Evolutionary conservation across 2,113 vertebrate genomes (phyloP).

Genomic region (Tylochromis polylepis): DNA sequence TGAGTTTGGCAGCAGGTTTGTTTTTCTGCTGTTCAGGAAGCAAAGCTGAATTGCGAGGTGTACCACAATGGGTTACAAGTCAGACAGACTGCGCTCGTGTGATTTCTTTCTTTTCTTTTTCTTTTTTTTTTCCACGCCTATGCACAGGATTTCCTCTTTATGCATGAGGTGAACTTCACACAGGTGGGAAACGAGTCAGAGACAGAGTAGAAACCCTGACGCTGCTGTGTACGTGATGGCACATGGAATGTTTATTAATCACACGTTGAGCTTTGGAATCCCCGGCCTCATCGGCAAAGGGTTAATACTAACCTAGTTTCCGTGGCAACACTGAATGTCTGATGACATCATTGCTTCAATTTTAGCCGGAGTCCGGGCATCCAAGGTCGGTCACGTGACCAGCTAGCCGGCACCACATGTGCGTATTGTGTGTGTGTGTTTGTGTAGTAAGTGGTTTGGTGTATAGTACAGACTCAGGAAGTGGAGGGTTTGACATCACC

Average conservation of each 20-base stretch:
- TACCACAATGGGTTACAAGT: constrained; percentile 15
- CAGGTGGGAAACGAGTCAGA: constrained; percentile 2
- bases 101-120: constrained; percentile 7
- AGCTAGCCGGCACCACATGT: not conserved
- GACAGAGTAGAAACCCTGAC: not conserved
- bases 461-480: constrained; percentile 54
- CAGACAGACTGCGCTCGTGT: not conserved
- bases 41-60: not conserved
- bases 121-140: not conserved
- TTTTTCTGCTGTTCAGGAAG: constrained; percentile 38
- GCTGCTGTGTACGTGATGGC: not conserved
- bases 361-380: constrained; percentile 60
- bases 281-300: constrained; percentile 42
- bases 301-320: constrained; percentile 76
- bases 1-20: not conserved
- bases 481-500: constrained; percentile 66
- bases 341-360: constrained; percentile 73
- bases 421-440: not conserved
- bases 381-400: constrained; percentile 60
- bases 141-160: constrained; percentile 57
- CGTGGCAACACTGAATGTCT: constrained; percentile 70
- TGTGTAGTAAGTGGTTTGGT: constrained; percentile 42
- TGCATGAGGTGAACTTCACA: not conserved
- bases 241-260: constrained; percentile 33
- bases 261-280: constrained; percentile 45